phyloP scores from a whole-genome alignment of 37 sponge, comb jelly and placozoan genomes.

The Eunapius fragilis region DNA sequence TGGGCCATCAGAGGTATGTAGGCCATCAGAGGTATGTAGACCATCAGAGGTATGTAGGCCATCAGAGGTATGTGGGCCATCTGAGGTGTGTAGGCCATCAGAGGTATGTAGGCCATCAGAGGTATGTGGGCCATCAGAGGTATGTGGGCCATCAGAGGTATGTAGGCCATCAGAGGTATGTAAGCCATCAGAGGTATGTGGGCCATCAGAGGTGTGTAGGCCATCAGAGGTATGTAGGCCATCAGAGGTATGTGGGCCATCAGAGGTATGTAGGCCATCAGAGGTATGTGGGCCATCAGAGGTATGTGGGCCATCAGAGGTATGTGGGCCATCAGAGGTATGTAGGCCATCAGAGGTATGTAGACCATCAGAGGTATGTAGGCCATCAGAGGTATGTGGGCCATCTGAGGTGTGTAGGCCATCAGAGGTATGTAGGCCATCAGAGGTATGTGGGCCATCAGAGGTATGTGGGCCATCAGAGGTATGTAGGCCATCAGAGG shows the following conservation, averaged over 20 bases:
- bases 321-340: background rate
- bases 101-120: constrained; percentile 10
- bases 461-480: constrained; percentile 13
- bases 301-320: too few species aligned
- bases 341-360: too few species aligned
- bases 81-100: too few species aligned
- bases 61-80: background rate
- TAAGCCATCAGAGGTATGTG: background rate
- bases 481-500: too few species aligned
- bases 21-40: background rate
- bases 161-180: too few species aligned
- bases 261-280: too few species aligned
- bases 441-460: too few species aligned
- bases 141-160: background rate
- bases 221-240: background rate
- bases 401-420: background rate
- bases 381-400: constrained; percentile 26
- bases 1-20: constrained; percentile 29
- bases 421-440: constrained; percentile 14
- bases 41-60: constrained; percentile 16
- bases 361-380: background rate
- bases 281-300: constrained; percentile 13
- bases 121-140: too few species aligned
- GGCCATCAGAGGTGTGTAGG: constrained; percentile 21
- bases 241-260: constrained; percentile 18